Conservation (phyloP, 2,797 vertebrate genomes). For the Chaetodon trifasciatus region DNA sequence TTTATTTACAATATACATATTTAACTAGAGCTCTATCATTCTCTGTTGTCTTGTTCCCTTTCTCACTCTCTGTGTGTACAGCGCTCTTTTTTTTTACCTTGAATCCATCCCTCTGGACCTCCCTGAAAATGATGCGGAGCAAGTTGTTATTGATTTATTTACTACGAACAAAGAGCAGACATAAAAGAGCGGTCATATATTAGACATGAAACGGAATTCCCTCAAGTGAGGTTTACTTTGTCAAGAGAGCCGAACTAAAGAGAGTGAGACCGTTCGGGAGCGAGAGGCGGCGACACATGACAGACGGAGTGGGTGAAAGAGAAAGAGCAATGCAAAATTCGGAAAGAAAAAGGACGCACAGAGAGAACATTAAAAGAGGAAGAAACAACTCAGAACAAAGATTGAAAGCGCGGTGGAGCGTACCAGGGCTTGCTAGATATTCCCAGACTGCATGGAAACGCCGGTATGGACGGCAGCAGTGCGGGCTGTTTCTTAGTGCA, state of each 20-base stretch:
- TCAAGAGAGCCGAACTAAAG: conserved; percentile 29
- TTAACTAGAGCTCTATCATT: conserved; percentile 4
- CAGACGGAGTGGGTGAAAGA: conserved; percentile 8
- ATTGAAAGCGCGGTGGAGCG: conserved; percentile 18
- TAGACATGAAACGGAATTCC: conserved; percentile 58
- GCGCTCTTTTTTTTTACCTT: conserved; percentile 33
- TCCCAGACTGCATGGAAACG: conserved; percentile 45
- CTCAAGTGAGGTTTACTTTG: conserved; percentile 47
- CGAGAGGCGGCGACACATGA: conserved; percentile 32
- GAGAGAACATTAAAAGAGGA: not conserved
- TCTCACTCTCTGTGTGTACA: conserved; percentile 3
- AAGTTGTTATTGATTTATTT: conserved; percentile 70
- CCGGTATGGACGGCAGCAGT: conserved; percentile 16
- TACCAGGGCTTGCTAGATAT: not conserved
- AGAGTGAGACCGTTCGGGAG: conserved; percentile 9
- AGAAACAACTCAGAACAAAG: not conserved
- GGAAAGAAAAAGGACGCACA: not conserved
- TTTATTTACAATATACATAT: conserved; percentile 20
- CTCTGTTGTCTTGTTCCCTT: not conserved
- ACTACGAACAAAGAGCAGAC: conserved; percentile 38
- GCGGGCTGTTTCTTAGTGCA: conserved; percentile 21
- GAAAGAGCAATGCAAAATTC: conserved; percentile 7
- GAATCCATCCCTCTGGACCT: conserved; percentile 40
- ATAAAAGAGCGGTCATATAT: conserved; percentile 50
- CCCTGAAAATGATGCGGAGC: conserved; percentile 34